Evolutionary conservation across 2,888 invertebrate species (phyloP).

Genomic region (Drosophila mayaguana): DNA sequence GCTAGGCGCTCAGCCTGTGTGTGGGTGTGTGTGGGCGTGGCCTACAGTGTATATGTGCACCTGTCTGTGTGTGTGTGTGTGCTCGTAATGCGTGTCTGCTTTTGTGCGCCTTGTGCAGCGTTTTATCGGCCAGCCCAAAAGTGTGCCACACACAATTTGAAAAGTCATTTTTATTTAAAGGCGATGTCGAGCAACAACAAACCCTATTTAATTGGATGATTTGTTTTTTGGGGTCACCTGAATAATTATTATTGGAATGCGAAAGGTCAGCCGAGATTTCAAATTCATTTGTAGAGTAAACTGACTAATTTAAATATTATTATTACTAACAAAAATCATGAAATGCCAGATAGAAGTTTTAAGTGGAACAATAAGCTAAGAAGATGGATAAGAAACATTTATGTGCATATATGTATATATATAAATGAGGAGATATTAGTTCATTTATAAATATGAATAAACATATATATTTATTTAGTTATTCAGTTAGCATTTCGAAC

Average conservation of each 20-base stretch:
- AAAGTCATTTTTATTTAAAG: conserved; percentile 29
- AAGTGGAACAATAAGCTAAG: too few relatives aligned
- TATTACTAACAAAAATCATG: neutral
- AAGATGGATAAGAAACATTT: too few relatives aligned
- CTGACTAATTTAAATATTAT: too few relatives aligned
- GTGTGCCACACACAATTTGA: conserved; percentile 43
- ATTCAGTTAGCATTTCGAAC: neutral
- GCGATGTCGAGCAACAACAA: neutral
- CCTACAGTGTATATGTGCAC: neutral
- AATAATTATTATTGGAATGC: conserved; percentile 14
- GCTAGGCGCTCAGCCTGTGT: conserved; percentile 2
- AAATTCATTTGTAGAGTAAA: neutral
- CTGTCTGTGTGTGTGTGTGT: conserved; percentile 6
- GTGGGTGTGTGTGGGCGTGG: conserved; percentile 27
- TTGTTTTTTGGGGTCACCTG: conserved; percentile 21
- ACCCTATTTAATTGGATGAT: conserved; percentile 2
- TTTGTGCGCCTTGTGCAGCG: conserved; percentile 29
- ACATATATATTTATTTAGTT: neutral
- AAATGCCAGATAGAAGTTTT: neutral
- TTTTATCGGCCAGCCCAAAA: conserved; percentile 34
- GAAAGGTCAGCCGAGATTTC: conserved; percentile 30
- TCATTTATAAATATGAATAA: too few relatives aligned
- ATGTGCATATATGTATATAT: too few relatives aligned
- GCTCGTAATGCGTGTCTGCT: conserved; percentile 40
- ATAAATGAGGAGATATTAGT: too few relatives aligned